Percentiles rank a stretch among this genome's conserved stretches.
These are phyloP conservation scores for Microtus obscurus DNA, from an alignment of 2,797 vertebrate species.

Conservation along the genomic window DNA sequence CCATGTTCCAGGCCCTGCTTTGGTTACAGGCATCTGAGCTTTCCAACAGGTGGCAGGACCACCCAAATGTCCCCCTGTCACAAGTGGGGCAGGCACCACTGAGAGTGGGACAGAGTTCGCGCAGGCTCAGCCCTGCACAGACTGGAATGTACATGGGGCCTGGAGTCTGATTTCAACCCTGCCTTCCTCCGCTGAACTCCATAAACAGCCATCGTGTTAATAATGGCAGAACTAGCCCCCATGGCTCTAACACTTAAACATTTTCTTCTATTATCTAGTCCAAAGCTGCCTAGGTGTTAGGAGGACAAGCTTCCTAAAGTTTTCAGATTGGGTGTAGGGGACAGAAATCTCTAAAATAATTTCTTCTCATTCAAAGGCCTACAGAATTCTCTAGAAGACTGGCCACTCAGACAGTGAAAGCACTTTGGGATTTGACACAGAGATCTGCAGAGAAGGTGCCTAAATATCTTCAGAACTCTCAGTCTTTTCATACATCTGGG, in stretches of 20 bases:
- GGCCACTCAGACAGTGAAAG: accelerated
- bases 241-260: accelerated
- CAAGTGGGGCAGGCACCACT: background rate
- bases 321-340: background rate
- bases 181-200: background rate
- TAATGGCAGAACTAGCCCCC: accelerated
- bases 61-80: conserved; percentile 8
- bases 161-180: conserved; percentile 22
- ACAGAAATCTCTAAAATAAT: background rate
- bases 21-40: conserved; percentile 63
- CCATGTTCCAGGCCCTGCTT: conserved; percentile 42
- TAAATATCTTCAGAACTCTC: background rate
- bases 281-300: background rate
- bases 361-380: accelerated
- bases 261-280: background rate
- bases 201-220: accelerated
- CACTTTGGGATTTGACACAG: background rate
- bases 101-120: accelerated
- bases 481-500: background rate
- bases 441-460: background rate
- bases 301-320: background rate
- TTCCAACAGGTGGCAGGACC: conserved; percentile 70
- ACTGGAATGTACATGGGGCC: background rate
- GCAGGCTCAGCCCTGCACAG: background rate
- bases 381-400: accelerated